These are phyloP conservation scores for Diabrotica balteata DNA, from an alignment of 2,888 invertebrate species.

Conservation along the genomic window DNA sequence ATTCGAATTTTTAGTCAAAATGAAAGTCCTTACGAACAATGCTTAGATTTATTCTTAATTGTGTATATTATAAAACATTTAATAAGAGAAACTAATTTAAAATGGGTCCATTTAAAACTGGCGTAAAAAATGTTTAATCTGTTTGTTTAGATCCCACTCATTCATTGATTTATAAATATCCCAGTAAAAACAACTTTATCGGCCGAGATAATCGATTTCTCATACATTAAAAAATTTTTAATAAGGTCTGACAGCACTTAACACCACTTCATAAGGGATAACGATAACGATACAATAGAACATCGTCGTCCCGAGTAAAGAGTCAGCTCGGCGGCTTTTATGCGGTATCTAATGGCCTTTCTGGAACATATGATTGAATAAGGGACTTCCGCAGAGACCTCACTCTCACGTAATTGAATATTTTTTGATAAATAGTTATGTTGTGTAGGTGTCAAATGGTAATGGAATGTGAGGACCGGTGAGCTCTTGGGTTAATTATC, in stretches of 20 bases:
- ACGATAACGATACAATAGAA: slow-evolving; percentile 18
- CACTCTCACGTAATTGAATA: slow-evolving; percentile 15
- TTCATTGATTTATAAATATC: too few relatives aligned
- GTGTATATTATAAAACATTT: too few relatives aligned
- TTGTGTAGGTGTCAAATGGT: background rate
- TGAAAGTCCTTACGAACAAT: too few relatives aligned
- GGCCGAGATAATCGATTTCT: slow-evolving; percentile 1
- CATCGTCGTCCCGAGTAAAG: slow-evolving; percentile 3
- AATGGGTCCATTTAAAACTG: too few relatives aligned
- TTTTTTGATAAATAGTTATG: slow-evolving; percentile 19
- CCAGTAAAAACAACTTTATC: background rate
- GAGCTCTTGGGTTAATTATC: too few relatives aligned
- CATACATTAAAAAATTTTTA: slow-evolving; percentile 13
- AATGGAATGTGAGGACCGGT: background rate
- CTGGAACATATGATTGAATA: slow-evolving; percentile 19
- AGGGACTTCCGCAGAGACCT: slow-evolving; percentile 4
- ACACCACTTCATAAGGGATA: slow-evolving; percentile 17
- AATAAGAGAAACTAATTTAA: too few relatives aligned
- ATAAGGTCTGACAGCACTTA: slow-evolving; percentile 21
- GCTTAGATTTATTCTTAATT: too few relatives aligned
- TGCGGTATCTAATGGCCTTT: slow-evolving; percentile 20
- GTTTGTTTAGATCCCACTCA: too few relatives aligned
- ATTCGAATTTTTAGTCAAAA: too few relatives aligned
- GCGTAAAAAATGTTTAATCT: too few relatives aligned
- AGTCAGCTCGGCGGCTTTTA: slow-evolving; percentile 17